phyloP scores from a whole-genome alignment of 2,113 vertebrate genomes.

The Thryonomys swinderianus region DNA sequence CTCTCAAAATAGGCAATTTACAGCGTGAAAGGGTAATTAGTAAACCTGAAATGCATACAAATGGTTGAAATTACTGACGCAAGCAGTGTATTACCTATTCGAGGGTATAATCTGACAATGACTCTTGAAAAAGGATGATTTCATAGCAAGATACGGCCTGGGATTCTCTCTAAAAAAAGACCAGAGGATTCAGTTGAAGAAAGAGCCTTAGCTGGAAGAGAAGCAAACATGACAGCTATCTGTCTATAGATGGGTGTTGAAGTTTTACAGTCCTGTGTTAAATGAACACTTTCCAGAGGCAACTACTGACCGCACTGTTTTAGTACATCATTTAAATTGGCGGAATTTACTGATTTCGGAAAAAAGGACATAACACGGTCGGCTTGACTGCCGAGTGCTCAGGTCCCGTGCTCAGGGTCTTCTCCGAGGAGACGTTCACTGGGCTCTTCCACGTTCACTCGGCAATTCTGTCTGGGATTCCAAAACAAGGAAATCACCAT shows the following conservation, averaged over 20 bases:
- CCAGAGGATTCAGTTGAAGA: constrained; percentile 69
- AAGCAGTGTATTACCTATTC: constrained; percentile 67
- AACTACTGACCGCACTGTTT: constrained; percentile 30
- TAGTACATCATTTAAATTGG: constrained; percentile 47
- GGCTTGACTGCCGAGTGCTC: background rate
- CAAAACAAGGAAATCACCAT: background rate
- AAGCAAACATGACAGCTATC: background rate
- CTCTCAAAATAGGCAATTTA: constrained; percentile 83
- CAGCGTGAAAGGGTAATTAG: constrained; percentile 79
- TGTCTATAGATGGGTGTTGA: constrained; percentile 11
- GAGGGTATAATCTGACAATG: constrained; percentile 73
- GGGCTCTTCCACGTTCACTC: background rate
- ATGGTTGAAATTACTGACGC: constrained; percentile 78
- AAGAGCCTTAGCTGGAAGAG: constrained; percentile 38
- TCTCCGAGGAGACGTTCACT: background rate
- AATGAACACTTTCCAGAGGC: constrained; percentile 1
- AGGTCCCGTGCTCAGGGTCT: background rate
- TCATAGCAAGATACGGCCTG: constrained; percentile 68
- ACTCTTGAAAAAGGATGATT: constrained; percentile 70
- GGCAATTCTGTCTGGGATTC: background rate
- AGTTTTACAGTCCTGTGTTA: constrained; percentile 37
- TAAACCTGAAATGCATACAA: constrained; percentile 82
- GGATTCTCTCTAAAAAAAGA: constrained; percentile 61
- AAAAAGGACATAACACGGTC: background rate
- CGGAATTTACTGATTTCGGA: constrained; percentile 11